Evolutionary conservation across 2,888 invertebrate genomes (phyloP).

Genomic region (Synergus japonicus): DNA sequence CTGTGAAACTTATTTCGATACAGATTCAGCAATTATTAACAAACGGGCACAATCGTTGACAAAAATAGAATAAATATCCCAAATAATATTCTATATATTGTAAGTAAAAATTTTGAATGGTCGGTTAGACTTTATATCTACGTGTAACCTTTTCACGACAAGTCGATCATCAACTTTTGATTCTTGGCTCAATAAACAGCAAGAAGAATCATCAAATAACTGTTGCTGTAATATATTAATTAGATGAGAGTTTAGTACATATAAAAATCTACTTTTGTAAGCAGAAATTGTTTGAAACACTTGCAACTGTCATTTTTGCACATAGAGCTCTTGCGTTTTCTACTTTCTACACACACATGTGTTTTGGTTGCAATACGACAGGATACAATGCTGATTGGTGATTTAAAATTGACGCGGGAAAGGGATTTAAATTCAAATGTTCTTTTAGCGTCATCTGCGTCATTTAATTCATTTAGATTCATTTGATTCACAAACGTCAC

Average conservation of each 20-base stretch:
- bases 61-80: background rate
- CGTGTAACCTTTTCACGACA: background rate
- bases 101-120: background rate
- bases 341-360: no score
- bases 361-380: background rate
- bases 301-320: background rate
- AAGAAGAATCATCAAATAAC: background rate
- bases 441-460: no score
- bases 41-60: background rate
- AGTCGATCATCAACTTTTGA: background rate
- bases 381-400: background rate
- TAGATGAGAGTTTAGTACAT: no score
- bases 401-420: background rate
- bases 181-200: background rate
- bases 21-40: background rate
- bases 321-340: no score
- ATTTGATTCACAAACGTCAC: background rate
- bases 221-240: background rate
- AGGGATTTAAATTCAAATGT: background rate
- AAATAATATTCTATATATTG: background rate
- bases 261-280: background rate
- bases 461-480: background rate
- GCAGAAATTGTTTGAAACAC: background rate
- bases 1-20: background rate
- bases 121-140: background rate